These are phyloP conservation scores for zebrafish (Danio rerio) DNA, from an alignment of 2,113 vertebrate species.

Conservation along the genomic window GRCz12tu NC_133198.1:23865001-23865500, in stretches of 20 bases:
- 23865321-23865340: background rate
- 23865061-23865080: slow-evolving; percentile 57
- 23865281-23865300: background rate
- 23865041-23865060: slow-evolving; percentile 90
- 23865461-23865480: too few relatives aligned
- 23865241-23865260: too few relatives aligned
- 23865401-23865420: too few relatives aligned
- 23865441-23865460: too few relatives aligned
- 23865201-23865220: background rate
- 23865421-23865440: too few relatives aligned
- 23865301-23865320: background rate
- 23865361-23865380: background rate
- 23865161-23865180: slow-evolving; percentile 26
- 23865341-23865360: background rate
- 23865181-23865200: background rate
- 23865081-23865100: slow-evolving; percentile 26
- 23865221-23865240: too few relatives aligned
- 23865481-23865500: too few relatives aligned
- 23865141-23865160: slow-evolving; percentile 21
- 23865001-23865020: slow-evolving; percentile 86
- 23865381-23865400: background rate
- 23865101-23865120: slow-evolving; percentile 18
- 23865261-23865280: background rate
- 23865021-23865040: slow-evolving; percentile 83
- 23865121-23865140: slow-evolving; percentile 38